phyloP scores from a whole-genome alignment of 2,797 vertebrate genomes.

The Manis crassicaudata region DNA sequence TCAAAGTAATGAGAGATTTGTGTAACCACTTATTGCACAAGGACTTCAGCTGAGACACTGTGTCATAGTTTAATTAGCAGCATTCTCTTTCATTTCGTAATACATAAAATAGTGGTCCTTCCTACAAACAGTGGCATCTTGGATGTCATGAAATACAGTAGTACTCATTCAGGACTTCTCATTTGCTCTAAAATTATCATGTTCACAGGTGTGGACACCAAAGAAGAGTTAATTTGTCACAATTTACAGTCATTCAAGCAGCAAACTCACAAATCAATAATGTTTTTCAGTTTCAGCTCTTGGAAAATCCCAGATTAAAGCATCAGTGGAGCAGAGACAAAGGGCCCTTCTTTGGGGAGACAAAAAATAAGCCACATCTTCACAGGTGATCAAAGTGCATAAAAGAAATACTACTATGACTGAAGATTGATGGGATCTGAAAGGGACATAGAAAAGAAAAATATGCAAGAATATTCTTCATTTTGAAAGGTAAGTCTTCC shows the following conservation, averaged over 20 bases:
- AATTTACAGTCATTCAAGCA: background rate
- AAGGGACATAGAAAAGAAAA: background rate
- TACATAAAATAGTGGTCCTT: background rate
- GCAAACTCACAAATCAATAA: background rate
- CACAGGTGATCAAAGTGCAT: background rate
- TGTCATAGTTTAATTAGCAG: background rate
- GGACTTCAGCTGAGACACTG: background rate
- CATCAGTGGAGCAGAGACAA: background rate
- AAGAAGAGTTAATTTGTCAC: background rate
- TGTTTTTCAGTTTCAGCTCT: background rate
- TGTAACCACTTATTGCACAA: background rate
- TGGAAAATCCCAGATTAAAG: constrained; percentile 14
- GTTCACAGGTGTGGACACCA: background rate
- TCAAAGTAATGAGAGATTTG: background rate
- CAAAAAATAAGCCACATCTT: background rate
- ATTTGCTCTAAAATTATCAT: background rate
- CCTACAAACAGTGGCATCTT: background rate
- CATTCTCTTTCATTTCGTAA: background rate
- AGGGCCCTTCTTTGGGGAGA: background rate
- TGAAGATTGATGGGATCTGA: background rate
- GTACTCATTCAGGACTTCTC: background rate
- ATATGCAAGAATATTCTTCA: background rate
- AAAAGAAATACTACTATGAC: background rate
- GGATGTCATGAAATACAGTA: background rate
- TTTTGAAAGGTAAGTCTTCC: background rate